Base-by-base conservation (phyloP, 2,113 vertebrate genomes). In the Sula dactylatra region DNA sequence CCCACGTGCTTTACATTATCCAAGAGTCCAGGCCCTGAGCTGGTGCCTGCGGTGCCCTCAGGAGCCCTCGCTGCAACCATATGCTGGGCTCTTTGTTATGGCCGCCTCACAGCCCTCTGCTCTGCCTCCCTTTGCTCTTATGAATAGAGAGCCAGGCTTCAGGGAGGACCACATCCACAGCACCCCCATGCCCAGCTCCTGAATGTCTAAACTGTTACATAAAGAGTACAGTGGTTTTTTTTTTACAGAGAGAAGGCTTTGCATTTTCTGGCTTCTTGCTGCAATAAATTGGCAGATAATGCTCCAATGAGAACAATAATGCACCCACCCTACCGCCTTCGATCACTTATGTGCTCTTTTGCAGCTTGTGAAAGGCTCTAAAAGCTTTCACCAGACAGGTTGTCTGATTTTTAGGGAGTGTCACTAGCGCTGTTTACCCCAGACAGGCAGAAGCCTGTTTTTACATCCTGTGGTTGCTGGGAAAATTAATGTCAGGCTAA, bases 321-420 rank as follows among this genome's bases (percentile, higher is more conserved):
- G 5, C 40, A 86, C 77, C 82, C 91, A 76, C 61, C 56, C 88
- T 52, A 64, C 50, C 0, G 1, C 86, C 83, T 95, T 84, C 22
- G 0, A 94, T 89, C 73, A 76, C 81, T 95, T 71, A 26, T 1
- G 5, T 79, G 85, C 64, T 73, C 52, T 94, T 88, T n/a, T 91
- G 44, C 72, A 93, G 76, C 72, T 84, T 65, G 50, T 86, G 73
- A 94, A 94, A 91, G 70, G 91, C 92, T 94, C 61, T 97, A 87
- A 97, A 94, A 96, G 97, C 96, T 86, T 96, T 81, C 76, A 74
- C 50, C 92, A 95, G 83, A 94, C 92, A 84, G 56, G 73, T 21
- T 90, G 77, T 82, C 92, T 93, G 87, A 79, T 76, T 96, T 95
- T 79, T 69, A 85, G 82, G 73, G 73, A 92, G 70, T 64, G 34